phyloP scores from a whole-genome alignment of 1,140 invertebrate species.

The Stegodyphus mimosarum region DNA sequence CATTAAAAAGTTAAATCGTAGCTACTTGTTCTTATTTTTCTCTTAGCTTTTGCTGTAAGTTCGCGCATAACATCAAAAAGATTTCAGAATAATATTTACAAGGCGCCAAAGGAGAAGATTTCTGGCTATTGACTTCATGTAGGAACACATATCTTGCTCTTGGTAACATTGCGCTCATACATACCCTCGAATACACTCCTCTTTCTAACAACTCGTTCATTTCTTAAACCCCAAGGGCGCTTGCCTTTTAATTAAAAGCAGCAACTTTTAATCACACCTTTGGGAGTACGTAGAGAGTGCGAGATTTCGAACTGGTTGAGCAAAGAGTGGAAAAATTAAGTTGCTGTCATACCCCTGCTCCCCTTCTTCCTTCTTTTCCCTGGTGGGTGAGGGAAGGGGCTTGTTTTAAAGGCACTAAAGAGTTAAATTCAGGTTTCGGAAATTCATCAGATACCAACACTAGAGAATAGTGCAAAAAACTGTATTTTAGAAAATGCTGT shows the following conservation, averaged over 20 bases:
- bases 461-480: neutral
- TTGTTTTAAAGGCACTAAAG: constrained; percentile 41
- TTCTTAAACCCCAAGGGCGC: constrained; percentile 50
- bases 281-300: constrained; percentile 10
- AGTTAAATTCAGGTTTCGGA: constrained; percentile 12
- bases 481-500: neutral
- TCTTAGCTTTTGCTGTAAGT: neutral
- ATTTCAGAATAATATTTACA: constrained; percentile 35
- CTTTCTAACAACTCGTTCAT: constrained; percentile 20
- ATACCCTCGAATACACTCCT: neutral
- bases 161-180: neutral
- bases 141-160: neutral
- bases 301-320: constrained; percentile 52
- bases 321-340: constrained; percentile 50
- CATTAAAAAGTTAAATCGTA: too few relatives aligned
- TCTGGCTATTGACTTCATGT: constrained; percentile 20
- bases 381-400: neutral
- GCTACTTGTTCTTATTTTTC: neutral
- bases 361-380: too few relatives aligned
- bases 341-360: constrained; percentile 28
- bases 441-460: constrained; percentile 16
- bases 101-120: constrained; percentile 6
- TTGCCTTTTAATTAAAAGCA: constrained; percentile 56
- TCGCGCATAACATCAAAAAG: too few relatives aligned
- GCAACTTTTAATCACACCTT: constrained; percentile 56